Conservation (phyloP, 2,797 vertebrate species). For the Myotis myotis region DNA sequence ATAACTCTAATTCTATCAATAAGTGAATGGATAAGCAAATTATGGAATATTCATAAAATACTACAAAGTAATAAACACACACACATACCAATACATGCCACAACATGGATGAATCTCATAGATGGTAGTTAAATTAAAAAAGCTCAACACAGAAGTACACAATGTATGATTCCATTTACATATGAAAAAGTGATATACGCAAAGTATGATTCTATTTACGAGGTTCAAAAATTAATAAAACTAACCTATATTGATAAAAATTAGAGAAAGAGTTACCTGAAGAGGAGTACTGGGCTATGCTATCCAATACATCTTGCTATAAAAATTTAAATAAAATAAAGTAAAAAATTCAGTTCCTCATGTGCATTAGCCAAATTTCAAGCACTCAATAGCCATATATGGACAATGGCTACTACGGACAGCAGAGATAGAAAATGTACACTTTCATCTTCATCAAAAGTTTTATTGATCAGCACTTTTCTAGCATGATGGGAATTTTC, state of each 20-base stretch:
- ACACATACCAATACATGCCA: not conserved
- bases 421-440: not conserved
- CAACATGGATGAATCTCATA: not conserved
- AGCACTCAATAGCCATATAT: not conserved
- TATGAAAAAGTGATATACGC: not conserved
- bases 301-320: not conserved
- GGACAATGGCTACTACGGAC: not conserved
- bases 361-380: not conserved
- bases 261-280: not conserved
- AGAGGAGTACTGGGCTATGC: not conserved
- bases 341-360: not conserved
- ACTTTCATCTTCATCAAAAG: not conserved
- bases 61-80: not conserved
- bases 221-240: not conserved
- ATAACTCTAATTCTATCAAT: slow-evolving; percentile 6
- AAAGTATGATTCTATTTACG: not conserved
- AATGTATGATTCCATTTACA: not conserved
- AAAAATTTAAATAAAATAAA: not conserved
- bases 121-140: not conserved
- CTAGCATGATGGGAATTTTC: not conserved
- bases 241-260: not conserved
- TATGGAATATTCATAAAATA: not conserved
- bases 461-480: not conserved
- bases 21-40: not conserved
- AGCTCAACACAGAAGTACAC: not conserved